phyloP scores from a whole-genome alignment of 2,797 vertebrate genomes.

The Pachyuromys duprasi region DNA sequence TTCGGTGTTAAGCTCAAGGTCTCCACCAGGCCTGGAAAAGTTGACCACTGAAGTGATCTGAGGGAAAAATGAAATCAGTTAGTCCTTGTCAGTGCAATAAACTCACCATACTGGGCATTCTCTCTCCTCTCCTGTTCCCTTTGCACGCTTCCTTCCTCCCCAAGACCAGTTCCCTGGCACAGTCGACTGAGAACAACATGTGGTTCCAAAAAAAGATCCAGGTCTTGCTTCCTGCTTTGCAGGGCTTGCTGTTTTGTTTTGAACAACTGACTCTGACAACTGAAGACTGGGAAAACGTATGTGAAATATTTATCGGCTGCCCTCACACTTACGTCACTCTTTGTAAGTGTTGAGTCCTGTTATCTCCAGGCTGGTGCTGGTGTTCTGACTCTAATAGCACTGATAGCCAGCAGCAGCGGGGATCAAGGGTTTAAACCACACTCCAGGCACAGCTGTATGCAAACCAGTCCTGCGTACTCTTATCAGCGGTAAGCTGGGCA shows the following conservation, averaged over 20 bases:
- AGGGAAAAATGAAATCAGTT: conserved; percentile 19
- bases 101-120: not conserved
- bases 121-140: not conserved
- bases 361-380: not conserved
- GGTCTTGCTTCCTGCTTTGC: not conserved
- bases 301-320: not conserved
- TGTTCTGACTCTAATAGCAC: not conserved
- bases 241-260: not conserved
- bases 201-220: not conserved
- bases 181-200: not conserved
- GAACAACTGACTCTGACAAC: not conserved
- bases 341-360: not conserved
- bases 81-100: not conserved
- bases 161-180: not conserved
- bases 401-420: too few relatives aligned
- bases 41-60: not conserved
- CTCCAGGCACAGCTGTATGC: not conserved
- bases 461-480: not conserved
- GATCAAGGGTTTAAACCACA: not conserved
- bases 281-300: not conserved
- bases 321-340: fast-evolving
- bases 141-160: not conserved
- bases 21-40: not conserved
- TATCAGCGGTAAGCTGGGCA: not conserved
- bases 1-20: not conserved